Conservation (phyloP, 1,140 invertebrate genomes). For the Drosophila kikkawai region DNA sequence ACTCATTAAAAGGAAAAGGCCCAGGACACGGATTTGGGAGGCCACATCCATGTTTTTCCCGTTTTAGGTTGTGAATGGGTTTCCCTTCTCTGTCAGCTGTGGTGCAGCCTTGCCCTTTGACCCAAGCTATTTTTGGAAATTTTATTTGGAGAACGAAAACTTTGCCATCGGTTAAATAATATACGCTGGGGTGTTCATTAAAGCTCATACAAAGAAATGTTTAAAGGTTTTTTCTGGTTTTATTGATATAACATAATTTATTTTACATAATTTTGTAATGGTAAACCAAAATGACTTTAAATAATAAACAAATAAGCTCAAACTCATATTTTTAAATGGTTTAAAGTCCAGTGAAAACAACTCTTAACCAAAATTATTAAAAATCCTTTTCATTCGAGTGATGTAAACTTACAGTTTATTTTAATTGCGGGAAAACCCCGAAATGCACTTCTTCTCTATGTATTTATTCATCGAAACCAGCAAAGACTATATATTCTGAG, state of each 20-base stretch:
- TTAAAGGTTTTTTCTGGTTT: no score
- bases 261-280: not conserved
- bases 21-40: constrained; percentile 3
- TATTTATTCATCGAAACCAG: not conserved
- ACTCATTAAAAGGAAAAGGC: constrained; percentile 15
- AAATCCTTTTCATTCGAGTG: not conserved
- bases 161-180: constrained; percentile 5
- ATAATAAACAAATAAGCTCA: not conserved
- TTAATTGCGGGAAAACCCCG: not conserved
- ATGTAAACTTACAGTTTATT: not conserved
- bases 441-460: not conserved
- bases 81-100: constrained; percentile 6
- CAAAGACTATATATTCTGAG: not conserved
- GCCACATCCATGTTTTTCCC: not conserved
- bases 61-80: constrained; percentile 4
- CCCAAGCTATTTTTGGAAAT: constrained; percentile 27
- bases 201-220: not conserved
- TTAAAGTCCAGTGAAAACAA: not conserved
- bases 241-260: no score
- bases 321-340: not conserved
- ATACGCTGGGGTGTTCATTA: not conserved
- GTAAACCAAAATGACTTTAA: no score
- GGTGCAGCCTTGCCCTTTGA: constrained; percentile 43
- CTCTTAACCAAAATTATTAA: not conserved
- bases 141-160: constrained; percentile 7